Base-by-base conservation (phyloP, 2,888 invertebrate species). In the Drosophila fungiperda region DNA sequence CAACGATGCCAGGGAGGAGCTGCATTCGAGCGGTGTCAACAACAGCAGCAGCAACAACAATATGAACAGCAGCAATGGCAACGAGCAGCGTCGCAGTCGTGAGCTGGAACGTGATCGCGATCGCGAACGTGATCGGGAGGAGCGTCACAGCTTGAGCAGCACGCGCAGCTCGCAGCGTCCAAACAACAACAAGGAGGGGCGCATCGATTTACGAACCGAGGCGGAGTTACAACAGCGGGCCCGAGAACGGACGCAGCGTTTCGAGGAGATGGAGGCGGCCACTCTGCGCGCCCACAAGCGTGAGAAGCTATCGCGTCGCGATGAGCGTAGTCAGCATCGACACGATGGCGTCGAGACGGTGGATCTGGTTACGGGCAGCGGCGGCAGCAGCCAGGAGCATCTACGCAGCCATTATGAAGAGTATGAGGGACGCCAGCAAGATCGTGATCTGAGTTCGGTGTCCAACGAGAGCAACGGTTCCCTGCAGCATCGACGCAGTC, bases 381-480 rank as follows among this genome's bases (percentile, higher is more conserved):
- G 65, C 32, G 69, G 17, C 53, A 57, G 9, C 32, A 50, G 15
- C 9, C 83, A 77, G 58, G 77, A 82, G 8, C 82, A 86, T 60
- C 4, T 23, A 45, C 89, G 91, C 8, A 38, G 38, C 63, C 93
- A 87, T 26, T 82, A 87, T 48, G 87, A 91, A 15, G 91, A 91
- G 11, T 91, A 82, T 26, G 86, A 90, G 20, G 83, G 90, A 94
- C 95, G 95, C 88, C 96, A 95, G 82, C 94, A 95, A 78, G 94
- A 94, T 89, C 91, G 95, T 87, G 94, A 95, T 92, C 93, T 95
- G 80, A 93, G 95, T 93, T 92, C 94, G 82, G 92, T 95, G 86
- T 94, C 94, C 87, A 91, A 94, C 91, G 90, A 94, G 84, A 93
- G 94, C 93, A 93, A 93, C 65, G 94, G 93, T 64, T 94, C 94